Percentiles rank a stretch among this genome's conserved stretches.
These are phyloP conservation scores for Brachynemurus nebulosus DNA, from an alignment of 2,888 invertebrate genomes.

Conservation along the genomic window DNA sequence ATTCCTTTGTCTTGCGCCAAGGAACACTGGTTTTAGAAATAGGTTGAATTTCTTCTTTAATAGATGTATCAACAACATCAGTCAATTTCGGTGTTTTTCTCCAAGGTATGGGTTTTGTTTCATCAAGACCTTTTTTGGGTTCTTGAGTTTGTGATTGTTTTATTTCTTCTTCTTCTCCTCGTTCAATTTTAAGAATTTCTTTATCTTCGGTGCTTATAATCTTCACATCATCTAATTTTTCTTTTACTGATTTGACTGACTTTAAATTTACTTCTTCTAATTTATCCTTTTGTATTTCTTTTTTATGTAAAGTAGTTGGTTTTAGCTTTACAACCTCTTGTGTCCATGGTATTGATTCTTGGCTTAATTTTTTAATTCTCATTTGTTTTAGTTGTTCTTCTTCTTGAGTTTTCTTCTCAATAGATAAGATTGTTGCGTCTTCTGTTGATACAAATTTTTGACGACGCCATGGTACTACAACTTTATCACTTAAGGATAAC, in stretches of 20 bases:
- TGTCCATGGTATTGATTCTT: constrained; percentile 38
- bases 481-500: no score
- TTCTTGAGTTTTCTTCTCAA: constrained; percentile 23
- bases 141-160: no score
- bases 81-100: constrained; percentile 18
- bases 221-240: constrained; percentile 9
- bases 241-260: background rate
- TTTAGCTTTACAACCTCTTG: constrained; percentile 43
- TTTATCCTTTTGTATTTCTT: constrained; percentile 30
- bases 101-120: constrained; percentile 17
- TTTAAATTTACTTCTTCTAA: constrained; percentile 26
- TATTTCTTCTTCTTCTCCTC: no score
- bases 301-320: constrained; percentile 25
- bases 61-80: constrained; percentile 15
- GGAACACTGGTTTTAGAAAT: no score
- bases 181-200: no score
- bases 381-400: constrained; percentile 27
- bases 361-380: constrained; percentile 24
- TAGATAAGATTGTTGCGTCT: constrained; percentile 2
- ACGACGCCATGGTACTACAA: constrained; percentile 1
- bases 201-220: no score
- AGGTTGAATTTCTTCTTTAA: no score
- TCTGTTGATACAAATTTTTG: constrained; percentile 4
- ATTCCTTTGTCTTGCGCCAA: background rate
- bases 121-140: constrained; percentile 16